A percentile compares a stretch with the other conserved stretches of the same genome.
Conservation (phyloP, 2,888 invertebrate species). For the Hecatera dysodea region DNA sequence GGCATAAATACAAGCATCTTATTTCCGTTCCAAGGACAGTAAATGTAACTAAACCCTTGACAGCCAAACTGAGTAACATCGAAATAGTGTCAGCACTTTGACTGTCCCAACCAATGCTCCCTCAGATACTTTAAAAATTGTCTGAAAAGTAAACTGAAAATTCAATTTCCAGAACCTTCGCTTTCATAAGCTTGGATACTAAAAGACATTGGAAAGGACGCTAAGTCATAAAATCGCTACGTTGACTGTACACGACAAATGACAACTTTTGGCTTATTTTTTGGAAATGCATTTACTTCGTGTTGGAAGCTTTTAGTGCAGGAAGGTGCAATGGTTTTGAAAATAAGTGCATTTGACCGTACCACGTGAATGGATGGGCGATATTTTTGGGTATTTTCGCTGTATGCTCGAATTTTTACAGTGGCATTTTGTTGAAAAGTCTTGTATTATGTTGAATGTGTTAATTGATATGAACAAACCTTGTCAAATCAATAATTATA, state of each 20-base stretch:
- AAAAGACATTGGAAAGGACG: constrained; percentile 57
- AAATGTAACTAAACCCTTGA: constrained; percentile 33
- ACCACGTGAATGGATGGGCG: background rate
- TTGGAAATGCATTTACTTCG: constrained; percentile 52
- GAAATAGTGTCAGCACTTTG: constrained; percentile 47
- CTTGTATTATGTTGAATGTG: background rate
- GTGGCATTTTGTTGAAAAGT: background rate
- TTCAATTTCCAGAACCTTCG: constrained; percentile 61
- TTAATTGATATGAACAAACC: background rate
- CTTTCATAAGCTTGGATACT: constrained; percentile 60
- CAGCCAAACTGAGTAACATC: constrained; percentile 20
- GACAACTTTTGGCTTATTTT: constrained; percentile 52
- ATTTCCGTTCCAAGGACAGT: constrained; percentile 42
- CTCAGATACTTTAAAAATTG: constrained; percentile 57
- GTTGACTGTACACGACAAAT: constrained; percentile 49
- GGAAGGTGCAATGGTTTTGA: constrained; percentile 25
- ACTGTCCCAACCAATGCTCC: constrained; percentile 27
- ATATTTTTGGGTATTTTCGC: constrained; percentile 14
- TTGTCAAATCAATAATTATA: too few species aligned
- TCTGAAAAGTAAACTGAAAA: constrained; percentile 54
- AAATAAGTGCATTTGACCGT: constrained; percentile 36
- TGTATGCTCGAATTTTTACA: background rate
- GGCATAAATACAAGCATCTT: constrained; percentile 25
- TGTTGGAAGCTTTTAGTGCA: constrained; percentile 44
- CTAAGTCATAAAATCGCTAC: constrained; percentile 54